Base-by-base conservation (phyloP, 2,797 vertebrate species). In the Falco biarmicus region DNA sequence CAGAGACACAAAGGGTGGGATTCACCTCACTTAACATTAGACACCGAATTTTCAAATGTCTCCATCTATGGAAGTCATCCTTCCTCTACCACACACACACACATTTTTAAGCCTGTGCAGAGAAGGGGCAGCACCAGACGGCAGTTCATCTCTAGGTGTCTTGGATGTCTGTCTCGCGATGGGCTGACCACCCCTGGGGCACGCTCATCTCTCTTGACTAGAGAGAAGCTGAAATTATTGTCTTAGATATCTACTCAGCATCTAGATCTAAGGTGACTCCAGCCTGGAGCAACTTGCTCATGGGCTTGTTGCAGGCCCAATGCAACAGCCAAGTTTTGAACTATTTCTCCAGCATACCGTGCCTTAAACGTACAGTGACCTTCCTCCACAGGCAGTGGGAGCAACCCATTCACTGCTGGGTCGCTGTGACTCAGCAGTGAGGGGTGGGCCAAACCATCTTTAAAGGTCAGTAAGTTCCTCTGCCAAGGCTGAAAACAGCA, bases 401-500 rank as follows among this genome's bases (percentile, higher is more conserved):
- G 2, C 18, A 34, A 39, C 28, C 73, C 76, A 3, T 31, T 74
- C 32, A 0, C 57, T 51, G 69, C 81, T 20, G n/a, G 50, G n/a
- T 22, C 0, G 5, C 10, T 34, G 57, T 28, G 73, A 45, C 73
- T 86, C 83, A 28, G 91, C 76, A 43, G 18, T 5, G 50, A 43
- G 71, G 57, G 69, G 54, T 3, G 37, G 47, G 61, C 83, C 84
- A 76, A 28, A 65, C 16, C 76, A 20, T 45, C 77, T 21, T 31
- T 6, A 45, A 90, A 96, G 92, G 95, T 94, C 93, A 94, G 1
- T 4, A 47, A 74, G 74, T 51, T 71, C 77, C 54, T 84, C 13
- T 69, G 71, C 94, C 64, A 11, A 80, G 79, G 82, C 89, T 91
- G 93, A 31, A 75, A 89, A 73, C 88, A 84, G 95, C 93, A 94